Base-by-base conservation (phyloP, 2,888 invertebrate genomes). In the Volucella zonaria region DNA sequence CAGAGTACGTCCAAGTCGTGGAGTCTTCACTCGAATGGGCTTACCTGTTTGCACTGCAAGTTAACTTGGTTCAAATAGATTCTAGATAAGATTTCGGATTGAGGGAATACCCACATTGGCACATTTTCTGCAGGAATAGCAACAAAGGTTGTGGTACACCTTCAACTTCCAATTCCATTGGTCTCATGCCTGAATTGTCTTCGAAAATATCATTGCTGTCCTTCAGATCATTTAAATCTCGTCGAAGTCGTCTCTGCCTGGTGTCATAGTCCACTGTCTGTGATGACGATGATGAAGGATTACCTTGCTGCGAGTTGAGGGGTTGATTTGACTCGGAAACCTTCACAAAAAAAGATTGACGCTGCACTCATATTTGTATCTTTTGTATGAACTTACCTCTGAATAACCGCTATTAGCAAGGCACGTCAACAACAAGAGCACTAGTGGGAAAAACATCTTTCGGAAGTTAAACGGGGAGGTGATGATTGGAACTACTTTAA, bases 1-100 rank as follows among this genome's bases (percentile, higher is more conserved):
- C 87, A 90, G 89, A 88, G 92, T 93, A 86, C 93, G 91, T 56
- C 93, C 93, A 79, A 93, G 90, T 87, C 93, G 91, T 81, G 93
- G 93, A 71, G 92, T 93, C 76, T 90, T 90, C 89, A 89, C 88
- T 87, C 90, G 89, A 87, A 88, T 87, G 45, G 88, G 90, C 80
- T 91, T 91, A 52, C 67, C 88, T 82, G 87, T 89, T 88, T 90
- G 91, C 82, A 91, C 91, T 90, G 80, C 40, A 80, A 51, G n/a
- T 12, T 11, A 10, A 14, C 9, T 1, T 31, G 40, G 40, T 3
- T 15, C 2, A 40, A 15, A 1, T 6, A 31, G 31, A 31, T 42
- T 49, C 4, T 18, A 51, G 6, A 12, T 15, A 49, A 2, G 0
- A n/a, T n/a, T 4, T 49, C 6, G 14, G 12, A 6, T 14, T 14